Evolutionary conservation across 2,113 vertebrate genomes (phyloP).

Genomic region (Neopipo cinnamomea): DNA sequence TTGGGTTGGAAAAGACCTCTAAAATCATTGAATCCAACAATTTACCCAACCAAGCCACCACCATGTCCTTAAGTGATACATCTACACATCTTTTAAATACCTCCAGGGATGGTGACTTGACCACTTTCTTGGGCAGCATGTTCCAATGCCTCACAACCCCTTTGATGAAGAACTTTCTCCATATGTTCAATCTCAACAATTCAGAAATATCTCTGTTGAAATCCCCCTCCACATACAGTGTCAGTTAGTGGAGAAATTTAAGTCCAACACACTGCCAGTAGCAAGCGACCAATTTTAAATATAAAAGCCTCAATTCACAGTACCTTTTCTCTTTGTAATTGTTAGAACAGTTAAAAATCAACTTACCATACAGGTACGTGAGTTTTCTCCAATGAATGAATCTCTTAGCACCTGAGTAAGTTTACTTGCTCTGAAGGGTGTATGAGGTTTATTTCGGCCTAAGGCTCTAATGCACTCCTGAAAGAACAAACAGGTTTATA

Average conservation of each 20-base stretch:
- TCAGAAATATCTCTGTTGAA: neutral
- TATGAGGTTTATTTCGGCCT: constrained; percentile 95
- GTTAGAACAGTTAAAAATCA: neutral
- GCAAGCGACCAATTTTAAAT: neutral
- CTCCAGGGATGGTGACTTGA: neutral
- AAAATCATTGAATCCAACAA: neutral
- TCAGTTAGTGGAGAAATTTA: neutral
- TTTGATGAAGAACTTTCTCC: neutral
- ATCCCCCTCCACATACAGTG: neutral
- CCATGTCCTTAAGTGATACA: neutral
- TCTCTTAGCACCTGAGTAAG: constrained; percentile 96
- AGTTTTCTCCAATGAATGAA: constrained; percentile 98
- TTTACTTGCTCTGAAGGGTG: constrained; percentile 97
- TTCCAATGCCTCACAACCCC: neutral
- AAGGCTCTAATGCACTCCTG: constrained; percentile 97
- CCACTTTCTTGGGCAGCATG: neutral
- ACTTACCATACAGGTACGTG: constrained; percentile 97
- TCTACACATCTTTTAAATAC: neutral
- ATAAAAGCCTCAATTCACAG: neutral
- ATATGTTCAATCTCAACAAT: neutral
- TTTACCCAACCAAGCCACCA: neutral
- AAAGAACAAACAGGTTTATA: constrained; percentile 54
- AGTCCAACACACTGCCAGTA: neutral
- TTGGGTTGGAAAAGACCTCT: neutral
- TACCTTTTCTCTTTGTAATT: neutral